Percentiles rank a stretch among this genome's conserved stretches.
phyloP scores from a whole-genome alignment of 2,888 invertebrate genomes.

The Nemurella pictetii region DNA sequence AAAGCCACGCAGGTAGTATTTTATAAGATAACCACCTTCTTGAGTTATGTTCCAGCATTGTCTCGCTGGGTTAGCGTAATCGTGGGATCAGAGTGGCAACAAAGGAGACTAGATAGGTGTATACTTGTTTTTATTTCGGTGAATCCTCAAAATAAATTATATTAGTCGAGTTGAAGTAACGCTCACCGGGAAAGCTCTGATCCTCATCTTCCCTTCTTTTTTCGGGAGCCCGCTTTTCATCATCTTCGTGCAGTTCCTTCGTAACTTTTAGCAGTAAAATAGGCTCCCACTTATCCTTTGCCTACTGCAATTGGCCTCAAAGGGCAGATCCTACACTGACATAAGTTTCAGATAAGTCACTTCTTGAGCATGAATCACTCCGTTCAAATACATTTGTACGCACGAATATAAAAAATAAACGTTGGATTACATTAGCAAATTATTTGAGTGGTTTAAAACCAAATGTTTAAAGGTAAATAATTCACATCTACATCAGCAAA shows the following conservation, averaged over 20 bases:
- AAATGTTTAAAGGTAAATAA: not conserved
- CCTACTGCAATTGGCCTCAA: not conserved
- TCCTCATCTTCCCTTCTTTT: conserved; percentile 96
- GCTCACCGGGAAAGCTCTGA: conserved; percentile 96
- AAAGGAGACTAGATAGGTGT: not conserved
- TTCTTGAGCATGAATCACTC: conserved; percentile 6
- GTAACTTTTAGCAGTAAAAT: conserved; percentile 26
- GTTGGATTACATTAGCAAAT: not conserved
- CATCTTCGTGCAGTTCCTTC: conserved; percentile 39
- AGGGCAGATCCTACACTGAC: conserved; percentile 11
- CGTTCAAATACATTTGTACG: not conserved
- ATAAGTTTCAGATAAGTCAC: conserved; percentile 4
- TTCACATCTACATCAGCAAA: not conserved
- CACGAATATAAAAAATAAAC: not conserved
- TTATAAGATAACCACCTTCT: too few relatives aligned
- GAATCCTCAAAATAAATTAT: not conserved
- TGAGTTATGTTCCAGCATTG: too few relatives aligned
- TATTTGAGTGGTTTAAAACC: not conserved
- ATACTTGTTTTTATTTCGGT: not conserved
- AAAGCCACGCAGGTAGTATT: not conserved
- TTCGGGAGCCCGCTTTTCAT: conserved; percentile 70
- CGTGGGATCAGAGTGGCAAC: not conserved
- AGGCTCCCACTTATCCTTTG: not conserved
- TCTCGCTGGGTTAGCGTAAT: too few relatives aligned
- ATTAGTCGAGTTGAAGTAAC: not conserved